phyloP scores from a whole-genome alignment of 2,888 invertebrate species.

The Disparrhopalites patrizii region DNA sequence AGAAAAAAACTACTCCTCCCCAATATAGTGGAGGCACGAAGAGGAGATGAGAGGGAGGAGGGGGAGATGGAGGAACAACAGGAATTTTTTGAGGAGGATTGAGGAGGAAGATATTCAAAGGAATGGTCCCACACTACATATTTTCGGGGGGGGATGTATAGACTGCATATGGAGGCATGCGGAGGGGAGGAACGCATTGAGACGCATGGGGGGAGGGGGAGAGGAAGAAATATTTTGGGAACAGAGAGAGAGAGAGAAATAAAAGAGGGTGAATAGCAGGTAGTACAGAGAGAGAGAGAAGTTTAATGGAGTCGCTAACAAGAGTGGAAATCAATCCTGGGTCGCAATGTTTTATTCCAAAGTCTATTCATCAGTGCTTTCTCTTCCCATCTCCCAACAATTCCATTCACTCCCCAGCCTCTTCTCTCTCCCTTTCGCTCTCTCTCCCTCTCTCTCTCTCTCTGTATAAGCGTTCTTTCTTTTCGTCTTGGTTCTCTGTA shows the following conservation, averaged over 20 bases:
- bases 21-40: no score
- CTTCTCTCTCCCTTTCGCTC: not conserved
- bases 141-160: no score
- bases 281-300: not conserved
- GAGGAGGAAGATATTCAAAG: not conserved
- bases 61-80: not conserved
- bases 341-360: no score
- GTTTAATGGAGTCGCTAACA: slow-evolving; percentile 19
- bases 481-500: no score
- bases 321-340: slow-evolving; percentile 20
- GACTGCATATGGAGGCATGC: not conserved
- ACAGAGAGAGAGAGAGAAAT: not conserved
- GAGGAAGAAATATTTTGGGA: not conserved
- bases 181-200: not conserved
- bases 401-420: not conserved
- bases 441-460: not conserved
- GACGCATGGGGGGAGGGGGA: not conserved
- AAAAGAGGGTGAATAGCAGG: not conserved
- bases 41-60: no score
- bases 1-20: no score
- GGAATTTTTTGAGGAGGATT: not conserved
- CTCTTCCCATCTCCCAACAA: not conserved
- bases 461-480: no score
- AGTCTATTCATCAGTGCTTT: slow-evolving; percentile 4
- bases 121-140: no score